Evolutionary conservation across 2,113 vertebrate genomes (phyloP).

Genomic region (Eulemur macaco): DNA sequence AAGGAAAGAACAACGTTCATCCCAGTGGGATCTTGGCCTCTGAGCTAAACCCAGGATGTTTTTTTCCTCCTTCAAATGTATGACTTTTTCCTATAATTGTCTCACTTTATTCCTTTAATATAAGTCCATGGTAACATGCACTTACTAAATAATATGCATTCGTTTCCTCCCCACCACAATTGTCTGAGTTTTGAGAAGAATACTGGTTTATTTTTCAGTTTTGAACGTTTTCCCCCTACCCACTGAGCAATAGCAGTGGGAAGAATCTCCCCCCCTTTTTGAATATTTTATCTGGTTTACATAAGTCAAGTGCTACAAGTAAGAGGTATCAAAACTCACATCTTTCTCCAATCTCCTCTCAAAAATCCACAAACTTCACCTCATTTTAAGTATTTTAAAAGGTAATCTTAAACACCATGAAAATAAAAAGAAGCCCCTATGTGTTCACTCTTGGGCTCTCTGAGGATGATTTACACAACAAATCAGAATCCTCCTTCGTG

Average conservation of each 20-base stretch:
- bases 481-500: rapidly evolving
- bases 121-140: not conserved
- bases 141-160: not conserved
- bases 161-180: not conserved
- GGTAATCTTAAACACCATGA: not conserved
- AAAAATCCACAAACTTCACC: not conserved
- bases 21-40: not conserved
- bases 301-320: not conserved
- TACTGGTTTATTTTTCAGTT: not conserved
- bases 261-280: not conserved
- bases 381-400: not conserved
- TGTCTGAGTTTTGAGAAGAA: not conserved
- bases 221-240: not conserved
- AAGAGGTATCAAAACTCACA: not conserved
- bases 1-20: not conserved
- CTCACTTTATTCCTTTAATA: not conserved
- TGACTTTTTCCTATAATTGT: not conserved
- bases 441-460: not conserved
- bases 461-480: not conserved
- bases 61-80: not conserved
- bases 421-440: not conserved
- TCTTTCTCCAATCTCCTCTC: not conserved
- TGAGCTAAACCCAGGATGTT: not conserved
- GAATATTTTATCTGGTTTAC: not conserved
- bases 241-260: too few species aligned